Base-by-base conservation (phyloP, 2,797 vertebrate species). In the Champsocephalus gunnari region DNA sequence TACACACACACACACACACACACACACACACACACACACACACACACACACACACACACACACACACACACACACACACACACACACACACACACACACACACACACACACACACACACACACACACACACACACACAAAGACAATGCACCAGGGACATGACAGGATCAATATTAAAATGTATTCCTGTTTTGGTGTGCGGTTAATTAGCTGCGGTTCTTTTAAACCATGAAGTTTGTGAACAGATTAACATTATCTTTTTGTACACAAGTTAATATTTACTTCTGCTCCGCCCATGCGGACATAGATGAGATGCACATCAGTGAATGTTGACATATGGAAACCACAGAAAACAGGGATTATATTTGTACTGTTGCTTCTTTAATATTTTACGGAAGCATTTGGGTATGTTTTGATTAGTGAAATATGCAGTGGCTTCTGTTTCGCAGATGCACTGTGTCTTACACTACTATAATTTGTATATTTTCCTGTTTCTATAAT, bases 191-290 rank as follows among this genome's bases (percentile, higher is more conserved):
- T 94, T 92, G 92, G 90, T 90, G 90, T 93, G 93, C 79, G 90
- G 92, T 96, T 96, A 95, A 96, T 96, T 95, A 95, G 93, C 94
- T 93, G 93, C 71, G 92, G 89, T 94, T 94, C 91, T 92, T 92
- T 91, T 92, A 94, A 94, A 93, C 90, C 91, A 73, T 94, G 92
- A 93, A 94, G 93, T 94, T 94, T 94, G 93, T 88, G 91, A 89
- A 87, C 73, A 94, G 94, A 95, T 95, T 94, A 95, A 93, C 90
- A 87, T 81, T 91, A 89, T 93, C 84, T 92, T 90, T 93, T 88
- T 85, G 80, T 81, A 82, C 84, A 91, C 84, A 87, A 83, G 83
- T 86, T 80, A 85, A 92, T 91, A 89, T 92, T 91, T 92, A 86
- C 77, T 72, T 86, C 75, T 67, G 75, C 80, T 91, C 81, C 79